Evolutionary conservation across 2,113 vertebrate genomes (phyloP), one percentile per base, ranked within the genome.

Genomic region (Plotosus lineatus): DNA sequence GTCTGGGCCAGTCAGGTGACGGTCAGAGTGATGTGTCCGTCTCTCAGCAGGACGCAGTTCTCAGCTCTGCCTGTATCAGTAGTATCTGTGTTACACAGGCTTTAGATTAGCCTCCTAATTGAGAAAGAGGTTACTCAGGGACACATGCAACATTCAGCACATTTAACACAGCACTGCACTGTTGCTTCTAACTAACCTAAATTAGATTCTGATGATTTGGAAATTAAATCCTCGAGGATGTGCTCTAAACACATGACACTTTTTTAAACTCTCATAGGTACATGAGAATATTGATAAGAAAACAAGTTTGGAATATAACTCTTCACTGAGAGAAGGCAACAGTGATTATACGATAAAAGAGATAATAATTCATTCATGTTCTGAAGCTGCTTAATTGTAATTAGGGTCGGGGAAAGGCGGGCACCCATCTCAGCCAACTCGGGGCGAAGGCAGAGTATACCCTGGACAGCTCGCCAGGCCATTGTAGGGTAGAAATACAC

Each of bases 81-180:
- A 86, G 83, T 38, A 82, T 86, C 84, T 92, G 82, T 92, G 91
- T 92, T 87, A 85, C 77, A 81, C 82, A 84, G 26, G 26, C 84
- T 56, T 68, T 80, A 50, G 78, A 89, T 88, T 86, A 84, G 88
- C 84, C 87, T 88, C 77, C 58, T 80, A 81, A 85, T 82, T 90
- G 91, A 93, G 92, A 93, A 93, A 91, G 92, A 89, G 91, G 86
- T 87, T 84, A 89, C 85, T 92, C 87, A 93, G 85, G 55, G 63
- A 77, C 80, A 75, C 31, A 66, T 65, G 53, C 80, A 80, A 61
- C 40, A 82, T 76, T 91, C 85, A 90, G 87, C 85, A 84, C 86
- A 79, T 92, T 91, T 90, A 90, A 90, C 86, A 85, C 83, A 65
- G 86, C 83, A 78, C 83, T 72, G 86, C 84, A 89, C 88, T 92